Base-by-base conservation (phyloP, 2,888 invertebrate genomes). In the Herminia tarsipennalis region DNA sequence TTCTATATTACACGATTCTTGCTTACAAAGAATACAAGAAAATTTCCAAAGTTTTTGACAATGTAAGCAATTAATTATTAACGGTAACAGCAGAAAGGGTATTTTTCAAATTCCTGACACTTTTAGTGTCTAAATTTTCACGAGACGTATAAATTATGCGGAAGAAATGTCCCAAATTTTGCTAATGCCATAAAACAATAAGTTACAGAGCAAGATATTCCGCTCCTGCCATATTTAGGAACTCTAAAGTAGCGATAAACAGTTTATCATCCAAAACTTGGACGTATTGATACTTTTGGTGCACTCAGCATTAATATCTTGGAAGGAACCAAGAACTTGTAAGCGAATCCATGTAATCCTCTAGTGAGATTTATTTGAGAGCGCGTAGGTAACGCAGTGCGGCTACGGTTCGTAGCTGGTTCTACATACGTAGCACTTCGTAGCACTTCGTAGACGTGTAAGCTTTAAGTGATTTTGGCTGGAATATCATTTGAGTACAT, bases 271-370 rank as follows among this genome's bases (percentile, higher is more conserved):
- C 67, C 59, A 66, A 67, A 71, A 76, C 64, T 76, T 75, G 55
- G 63, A 56, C 73, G 60, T 70, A 75, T 73, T 60, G 66, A 69
- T 77, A 76, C 68, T 79, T 78, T 78, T 66, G 70, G 74, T 72
- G 76, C 76, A 76, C 69, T 71, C 73, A 70, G 76, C 76, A 78
- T 78, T 79, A 82, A 82, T 78, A 79, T 76, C 78, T 76, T 70
- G 67, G 66, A 70, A 78, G 73, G 74, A 73, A 78, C 73, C 74
- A 79, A 79, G 81, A 81, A 83, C 81, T 82, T 81, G 81, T 81
- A 75, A 83, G 78, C 70, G 76, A 76, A 83, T 81, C 76, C 74
- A 56, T 73, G 73, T 86, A 86, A 87, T 86, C 84, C 82, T 70
- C 67, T 47, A 70, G 67, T 66, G 72, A 83, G 85, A 86, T 86